A percentile compares a stretch with the other conserved stretches of the same genome.
phyloP scores from a whole-genome alignment of 2,113 vertebrate species.

The Platysteira castanea region DNA sequence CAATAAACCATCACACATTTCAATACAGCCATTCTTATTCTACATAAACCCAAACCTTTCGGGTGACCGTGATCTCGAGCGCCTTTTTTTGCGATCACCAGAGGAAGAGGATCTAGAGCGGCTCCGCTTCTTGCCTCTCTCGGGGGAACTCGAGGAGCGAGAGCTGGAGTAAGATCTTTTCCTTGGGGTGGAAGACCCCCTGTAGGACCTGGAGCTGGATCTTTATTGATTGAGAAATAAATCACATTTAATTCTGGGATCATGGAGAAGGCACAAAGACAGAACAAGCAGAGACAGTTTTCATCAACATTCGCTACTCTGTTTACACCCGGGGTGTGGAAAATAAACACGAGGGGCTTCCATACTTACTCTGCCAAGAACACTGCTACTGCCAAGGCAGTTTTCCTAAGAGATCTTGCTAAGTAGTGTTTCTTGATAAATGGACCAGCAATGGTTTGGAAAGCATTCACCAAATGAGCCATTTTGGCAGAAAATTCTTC shows the following conservation, averaged over 20 bases:
- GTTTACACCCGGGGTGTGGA: neutral
- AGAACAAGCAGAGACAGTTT: constrained; percentile 48
- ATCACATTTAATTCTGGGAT: constrained; percentile 79
- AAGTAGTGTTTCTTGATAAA: neutral
- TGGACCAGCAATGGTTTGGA: neutral
- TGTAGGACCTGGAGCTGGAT: constrained; percentile 99
- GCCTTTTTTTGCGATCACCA: constrained; percentile 95
- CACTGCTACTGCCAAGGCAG: constrained; percentile 25
- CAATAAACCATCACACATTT: constrained; percentile 34
- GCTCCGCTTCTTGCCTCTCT: constrained; percentile 92
- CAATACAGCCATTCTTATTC: constrained; percentile 89
- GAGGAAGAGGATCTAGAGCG: constrained; percentile 94
- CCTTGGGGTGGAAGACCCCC: constrained; percentile 91
- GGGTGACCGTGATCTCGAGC: constrained; percentile 96
- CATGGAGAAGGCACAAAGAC: constrained; percentile 21
- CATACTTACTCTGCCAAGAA: constrained; percentile 71
- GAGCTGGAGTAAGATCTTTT: constrained; percentile 91
- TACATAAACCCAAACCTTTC: constrained; percentile 99
- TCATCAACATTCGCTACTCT: neutral
- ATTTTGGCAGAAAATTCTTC: too few species aligned
- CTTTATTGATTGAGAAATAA: constrained; percentile 91
- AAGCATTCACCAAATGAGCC: neutral
- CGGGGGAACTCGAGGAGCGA: constrained; percentile 87
- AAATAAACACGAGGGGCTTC: neutral
- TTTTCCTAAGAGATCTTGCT: neutral